phyloP scores from a whole-genome alignment of 92 coral and sea anemone species.

The Parazoanthus swiftii region DNA sequence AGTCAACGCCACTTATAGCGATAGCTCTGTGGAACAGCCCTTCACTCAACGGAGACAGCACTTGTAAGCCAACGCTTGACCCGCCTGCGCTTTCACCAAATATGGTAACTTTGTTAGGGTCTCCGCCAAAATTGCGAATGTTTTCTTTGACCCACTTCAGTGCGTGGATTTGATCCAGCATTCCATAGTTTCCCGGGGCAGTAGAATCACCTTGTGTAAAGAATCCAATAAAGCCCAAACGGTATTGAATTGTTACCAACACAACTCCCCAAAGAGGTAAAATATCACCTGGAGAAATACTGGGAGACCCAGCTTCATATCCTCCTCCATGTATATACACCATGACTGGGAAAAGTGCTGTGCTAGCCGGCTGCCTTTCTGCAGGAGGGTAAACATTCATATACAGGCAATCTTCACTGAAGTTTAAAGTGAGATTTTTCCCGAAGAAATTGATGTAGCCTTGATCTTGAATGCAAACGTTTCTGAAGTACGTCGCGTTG shows the following conservation, averaged over 20 bases:
- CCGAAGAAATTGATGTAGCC: conserved; percentile 68
- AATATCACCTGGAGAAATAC: conserved; percentile 78
- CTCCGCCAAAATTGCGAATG: conserved; percentile 73
- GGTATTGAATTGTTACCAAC: conserved; percentile 84
- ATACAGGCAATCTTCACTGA: conserved; percentile 61
- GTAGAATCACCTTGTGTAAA: conserved; percentile 72
- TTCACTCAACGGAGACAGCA: conserved; percentile 69
- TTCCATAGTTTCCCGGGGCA: conserved; percentile 84
- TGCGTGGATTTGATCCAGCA: conserved; percentile 84
- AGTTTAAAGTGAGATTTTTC: conserved; percentile 36
- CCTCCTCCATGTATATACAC: conserved; percentile 86
- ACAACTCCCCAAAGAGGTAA: conserved; percentile 83
- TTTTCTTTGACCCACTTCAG: conserved; percentile 77
- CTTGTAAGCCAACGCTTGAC: conserved; percentile 75
- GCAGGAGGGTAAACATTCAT: conserved; percentile 72
- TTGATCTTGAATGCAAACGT: conserved; percentile 68
- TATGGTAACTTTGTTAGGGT: conserved; percentile 74
- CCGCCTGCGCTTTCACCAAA: conserved; percentile 94
- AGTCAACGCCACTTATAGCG: conserved; percentile 74
- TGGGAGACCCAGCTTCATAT: conserved; percentile 84
- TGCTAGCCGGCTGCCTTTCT: background rate
- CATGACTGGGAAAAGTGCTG: conserved; percentile 68
- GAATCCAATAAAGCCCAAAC: conserved; percentile 83
- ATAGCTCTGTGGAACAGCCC: conserved; percentile 81
- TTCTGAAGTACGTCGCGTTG: conserved; percentile 72